Conservation (phyloP, 2,888 invertebrate species). For the Eucera pruinosa region DNA sequence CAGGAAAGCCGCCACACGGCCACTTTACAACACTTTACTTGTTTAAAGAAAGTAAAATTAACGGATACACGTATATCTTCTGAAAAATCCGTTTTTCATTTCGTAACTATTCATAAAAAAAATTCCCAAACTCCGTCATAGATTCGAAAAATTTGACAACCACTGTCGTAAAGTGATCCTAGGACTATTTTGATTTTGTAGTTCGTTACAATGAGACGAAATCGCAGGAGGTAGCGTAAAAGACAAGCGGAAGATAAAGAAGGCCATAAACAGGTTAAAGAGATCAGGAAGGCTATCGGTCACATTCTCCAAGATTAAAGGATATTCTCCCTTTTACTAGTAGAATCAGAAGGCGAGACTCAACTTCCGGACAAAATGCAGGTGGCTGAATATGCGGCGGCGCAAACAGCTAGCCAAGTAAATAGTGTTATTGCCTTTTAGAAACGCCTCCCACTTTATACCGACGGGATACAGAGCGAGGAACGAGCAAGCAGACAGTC, state of each 20-base stretch:
- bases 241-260: slow-evolving; percentile 14
- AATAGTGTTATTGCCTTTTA: slow-evolving; percentile 52
- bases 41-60: no score
- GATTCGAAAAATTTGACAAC: no score
- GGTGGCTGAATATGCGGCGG: slow-evolving; percentile 40
- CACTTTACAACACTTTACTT: no score
- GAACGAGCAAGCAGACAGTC: neutral
- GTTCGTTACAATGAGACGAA: neutral
- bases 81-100: no score
- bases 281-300: slow-evolving; percentile 35
- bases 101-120: no score
- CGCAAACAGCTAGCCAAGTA: slow-evolving; percentile 47
- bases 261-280: slow-evolving; percentile 37
- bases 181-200: no score
- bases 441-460: slow-evolving; percentile 46
- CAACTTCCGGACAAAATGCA: slow-evolving; percentile 27
- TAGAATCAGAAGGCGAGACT: neutral
- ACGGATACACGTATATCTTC: no score
- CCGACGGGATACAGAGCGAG: slow-evolving; percentile 1
- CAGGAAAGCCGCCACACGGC: no score
- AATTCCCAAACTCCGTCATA: no score
- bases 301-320: slow-evolving; percentile 36
- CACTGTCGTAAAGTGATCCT: no score
- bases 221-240: neutral
- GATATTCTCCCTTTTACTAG: neutral